Conservation (phyloP, 1,140 invertebrate genomes). For the Saccostrea echinata region DNA sequence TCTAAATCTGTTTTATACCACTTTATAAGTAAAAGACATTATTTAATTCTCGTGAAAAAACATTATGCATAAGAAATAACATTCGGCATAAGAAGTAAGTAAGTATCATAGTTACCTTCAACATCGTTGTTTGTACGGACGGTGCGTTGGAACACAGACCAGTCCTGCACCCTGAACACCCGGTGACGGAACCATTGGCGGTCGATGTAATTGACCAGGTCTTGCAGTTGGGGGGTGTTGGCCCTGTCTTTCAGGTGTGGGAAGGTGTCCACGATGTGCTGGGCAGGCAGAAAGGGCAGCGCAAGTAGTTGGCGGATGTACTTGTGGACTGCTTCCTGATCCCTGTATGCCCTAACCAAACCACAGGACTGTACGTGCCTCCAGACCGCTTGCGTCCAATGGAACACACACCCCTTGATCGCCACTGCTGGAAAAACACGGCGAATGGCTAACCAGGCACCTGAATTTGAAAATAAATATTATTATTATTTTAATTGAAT, state of each 20-base stretch:
- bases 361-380: not conserved
- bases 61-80: not conserved
- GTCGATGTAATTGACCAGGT: slow-evolving; percentile 11
- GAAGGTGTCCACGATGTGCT: not conserved
- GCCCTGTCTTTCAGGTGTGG: not conserved
- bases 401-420: slow-evolving; percentile 53
- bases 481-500: not conserved
- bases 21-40: too few relatives aligned
- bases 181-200: not conserved
- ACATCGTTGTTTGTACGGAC: slow-evolving; percentile 14
- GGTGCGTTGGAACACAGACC: not conserved
- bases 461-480: slow-evolving; percentile 23
- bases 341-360: not conserved
- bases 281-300: not conserved
- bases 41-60: too few relatives aligned
- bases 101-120: not conserved
- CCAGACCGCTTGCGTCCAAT: slow-evolving; percentile 55
- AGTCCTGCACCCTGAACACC: slow-evolving; percentile 17
- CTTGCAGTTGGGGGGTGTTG: not conserved
- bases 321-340: not conserved
- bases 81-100: not conserved
- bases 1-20: too few relatives aligned
- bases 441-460: slow-evolving; percentile 46
- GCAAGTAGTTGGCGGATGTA: not conserved
- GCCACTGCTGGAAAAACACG: slow-evolving; percentile 37